Conservation (phyloP, 2,113 vertebrate genomes). For the Collichthys lucidus region DNA sequence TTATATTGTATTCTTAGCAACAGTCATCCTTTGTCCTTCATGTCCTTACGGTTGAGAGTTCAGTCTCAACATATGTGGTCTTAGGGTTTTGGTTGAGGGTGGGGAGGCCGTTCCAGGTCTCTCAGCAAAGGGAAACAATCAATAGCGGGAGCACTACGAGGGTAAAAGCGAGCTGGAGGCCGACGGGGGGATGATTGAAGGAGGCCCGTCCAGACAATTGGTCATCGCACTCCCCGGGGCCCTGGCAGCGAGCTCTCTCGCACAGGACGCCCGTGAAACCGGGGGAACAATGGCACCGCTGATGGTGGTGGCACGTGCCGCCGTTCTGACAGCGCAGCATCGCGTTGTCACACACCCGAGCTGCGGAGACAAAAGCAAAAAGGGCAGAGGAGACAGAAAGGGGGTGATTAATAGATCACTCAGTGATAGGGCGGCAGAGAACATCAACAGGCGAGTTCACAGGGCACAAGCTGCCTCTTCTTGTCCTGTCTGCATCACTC, state of each 20-base stretch:
- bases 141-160: constrained; percentile 67
- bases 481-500: constrained; percentile 65
- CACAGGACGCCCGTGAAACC: constrained; percentile 93
- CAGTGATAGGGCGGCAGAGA: constrained; percentile 47
- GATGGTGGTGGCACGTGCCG: constrained; percentile 93
- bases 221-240: constrained; percentile 86
- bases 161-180: constrained; percentile 34
- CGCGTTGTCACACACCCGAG: constrained; percentile 94
- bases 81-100: constrained; percentile 64
- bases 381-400: constrained; percentile 58
- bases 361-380: constrained; percentile 83
- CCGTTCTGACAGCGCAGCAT: constrained; percentile 97
- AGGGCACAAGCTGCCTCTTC: constrained; percentile 74
- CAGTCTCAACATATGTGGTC: constrained; percentile 53
- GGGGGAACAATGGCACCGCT: constrained; percentile 90
- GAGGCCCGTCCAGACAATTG: constrained; percentile 77
- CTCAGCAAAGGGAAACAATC: constrained; percentile 77
- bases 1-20: constrained; percentile 58
- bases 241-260: constrained; percentile 89
- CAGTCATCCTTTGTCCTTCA: constrained; percentile 50
- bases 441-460: constrained; percentile 70
- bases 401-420: constrained; percentile 74
- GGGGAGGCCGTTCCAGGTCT: constrained; percentile 32
- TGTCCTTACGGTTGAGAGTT: constrained; percentile 59
- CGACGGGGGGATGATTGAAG: constrained; percentile 26